phyloP scores from a whole-genome alignment of 2,797 vertebrate species.

The Bradypus variegatus region DNA sequence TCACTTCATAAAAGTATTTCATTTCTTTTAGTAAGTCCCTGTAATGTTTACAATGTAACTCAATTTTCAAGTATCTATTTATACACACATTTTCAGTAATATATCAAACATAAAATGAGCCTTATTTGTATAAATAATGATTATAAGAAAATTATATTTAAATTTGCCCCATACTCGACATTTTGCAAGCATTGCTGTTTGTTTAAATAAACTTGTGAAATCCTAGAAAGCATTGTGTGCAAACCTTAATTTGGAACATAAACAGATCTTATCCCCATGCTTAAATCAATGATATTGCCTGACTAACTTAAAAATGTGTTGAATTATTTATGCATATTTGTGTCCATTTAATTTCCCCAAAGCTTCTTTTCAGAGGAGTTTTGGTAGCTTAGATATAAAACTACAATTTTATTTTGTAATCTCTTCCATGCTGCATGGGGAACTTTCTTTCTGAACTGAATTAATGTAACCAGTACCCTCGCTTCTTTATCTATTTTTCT shows the following conservation, averaged over 20 bases:
- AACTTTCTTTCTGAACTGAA: slow-evolving; percentile 42
- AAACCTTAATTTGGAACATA: slow-evolving; percentile 42
- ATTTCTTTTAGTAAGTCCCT: slow-evolving; percentile 15
- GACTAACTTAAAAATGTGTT: slow-evolving; percentile 40
- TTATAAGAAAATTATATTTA: slow-evolving; percentile 44
- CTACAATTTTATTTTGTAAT: slow-evolving; percentile 48
- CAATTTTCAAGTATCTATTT: neutral
- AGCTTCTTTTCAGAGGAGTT: slow-evolving; percentile 43
- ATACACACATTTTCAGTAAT: neutral
- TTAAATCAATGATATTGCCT: slow-evolving; percentile 47
- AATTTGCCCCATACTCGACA: slow-evolving; percentile 36
- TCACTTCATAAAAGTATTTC: neutral
- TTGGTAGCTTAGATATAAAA: slow-evolving; percentile 21
- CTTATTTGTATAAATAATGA: slow-evolving; percentile 15
- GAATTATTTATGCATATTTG: slow-evolving; percentile 51
- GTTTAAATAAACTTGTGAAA: slow-evolving; percentile 54
- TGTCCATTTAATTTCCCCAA: slow-evolving; percentile 51
- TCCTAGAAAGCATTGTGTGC: slow-evolving; percentile 1
- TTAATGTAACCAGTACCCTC: slow-evolving; percentile 26
- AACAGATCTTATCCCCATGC: neutral
- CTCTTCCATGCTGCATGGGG: neutral
- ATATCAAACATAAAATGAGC: slow-evolving; percentile 13
- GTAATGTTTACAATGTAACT: slow-evolving; percentile 9
- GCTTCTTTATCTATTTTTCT: slow-evolving; percentile 36
- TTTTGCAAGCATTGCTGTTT: slow-evolving; percentile 55